Percentiles rank a stretch among this genome's conserved stretches.
Evolutionary conservation across 2,797 vertebrate genomes (phyloP).

Genomic region (Psittacula echo): DNA sequence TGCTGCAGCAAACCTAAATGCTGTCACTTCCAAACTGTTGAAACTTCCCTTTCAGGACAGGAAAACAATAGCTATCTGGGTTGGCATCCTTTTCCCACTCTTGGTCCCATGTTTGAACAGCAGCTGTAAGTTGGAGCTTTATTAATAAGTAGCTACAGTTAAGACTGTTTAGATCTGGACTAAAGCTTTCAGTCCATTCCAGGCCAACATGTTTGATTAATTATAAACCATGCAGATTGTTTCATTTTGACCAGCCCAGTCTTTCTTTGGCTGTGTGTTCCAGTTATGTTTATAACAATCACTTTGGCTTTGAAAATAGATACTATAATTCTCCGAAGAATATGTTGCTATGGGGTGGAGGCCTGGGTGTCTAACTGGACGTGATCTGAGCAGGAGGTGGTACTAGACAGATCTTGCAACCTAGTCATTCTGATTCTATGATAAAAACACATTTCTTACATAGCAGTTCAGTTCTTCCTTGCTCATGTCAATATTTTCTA

Average conservation of each 20-base stretch:
- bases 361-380: not conserved
- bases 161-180: not conserved
- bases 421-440: not conserved
- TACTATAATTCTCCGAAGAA: not conserved
- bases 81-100: not conserved
- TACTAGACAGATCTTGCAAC: not conserved
- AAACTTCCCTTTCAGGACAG: conserved; percentile 13
- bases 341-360: not conserved
- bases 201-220: not conserved
- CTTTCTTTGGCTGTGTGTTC: not conserved
- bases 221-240: conserved; percentile 24
- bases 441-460: not conserved
- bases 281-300: not conserved
- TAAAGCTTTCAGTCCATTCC: not conserved
- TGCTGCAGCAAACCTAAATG: not conserved
- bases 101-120: not conserved
- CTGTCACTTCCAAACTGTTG: conserved; percentile 9
- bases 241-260: not conserved
- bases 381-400: not conserved
- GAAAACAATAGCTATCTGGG: not conserved
- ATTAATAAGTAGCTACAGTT: conserved; percentile 13
- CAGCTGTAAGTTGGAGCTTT: not conserved
- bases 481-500: not conserved
- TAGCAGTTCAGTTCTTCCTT: not conserved
- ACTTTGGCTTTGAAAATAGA: not conserved